Percentiles rank a stretch among this genome's conserved stretches.
phyloP scores from a whole-genome alignment of 2,797 vertebrate genomes.

The Amazona finschi region DNA sequence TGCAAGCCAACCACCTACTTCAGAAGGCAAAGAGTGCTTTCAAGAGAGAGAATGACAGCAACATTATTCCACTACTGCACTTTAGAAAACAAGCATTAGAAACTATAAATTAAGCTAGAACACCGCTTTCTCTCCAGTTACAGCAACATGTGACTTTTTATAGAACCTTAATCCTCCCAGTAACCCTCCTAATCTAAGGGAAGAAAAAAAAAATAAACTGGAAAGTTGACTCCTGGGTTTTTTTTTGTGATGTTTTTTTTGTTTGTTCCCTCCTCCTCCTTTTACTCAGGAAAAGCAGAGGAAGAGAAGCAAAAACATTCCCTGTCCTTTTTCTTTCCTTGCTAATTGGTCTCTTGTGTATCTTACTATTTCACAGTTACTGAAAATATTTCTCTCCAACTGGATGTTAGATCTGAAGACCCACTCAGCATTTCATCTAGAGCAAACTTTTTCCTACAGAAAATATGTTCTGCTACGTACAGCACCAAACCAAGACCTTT shows the following conservation, averaged over 20 bases:
- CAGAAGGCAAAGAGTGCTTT: neutral
- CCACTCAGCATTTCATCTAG: neutral
- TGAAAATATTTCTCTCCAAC: neutral
- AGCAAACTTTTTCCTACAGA: neutral
- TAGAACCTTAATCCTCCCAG: neutral
- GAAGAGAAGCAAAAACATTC: neutral
- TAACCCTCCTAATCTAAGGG: neutral
- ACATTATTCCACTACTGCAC: neutral
- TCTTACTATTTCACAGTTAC: neutral
- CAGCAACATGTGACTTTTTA: neutral
- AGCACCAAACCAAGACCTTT: neutral
- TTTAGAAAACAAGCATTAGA: neutral
- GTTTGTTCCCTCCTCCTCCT: neutral
- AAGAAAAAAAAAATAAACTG: neutral
- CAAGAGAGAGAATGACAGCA: neutral
- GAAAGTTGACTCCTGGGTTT: neutral
- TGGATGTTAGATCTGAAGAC: neutral
- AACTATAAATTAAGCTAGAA: neutral
- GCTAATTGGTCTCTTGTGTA: neutral
- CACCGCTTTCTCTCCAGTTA: neutral
- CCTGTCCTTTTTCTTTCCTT: neutral
- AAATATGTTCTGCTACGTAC: neutral
- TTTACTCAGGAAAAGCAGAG: neutral
- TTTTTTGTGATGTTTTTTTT: neutral
- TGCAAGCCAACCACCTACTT: conserved; percentile 23